Evolutionary conservation across 1,140 invertebrate species (phyloP).

Genomic region (Temnothorax nylanderi): DNA sequence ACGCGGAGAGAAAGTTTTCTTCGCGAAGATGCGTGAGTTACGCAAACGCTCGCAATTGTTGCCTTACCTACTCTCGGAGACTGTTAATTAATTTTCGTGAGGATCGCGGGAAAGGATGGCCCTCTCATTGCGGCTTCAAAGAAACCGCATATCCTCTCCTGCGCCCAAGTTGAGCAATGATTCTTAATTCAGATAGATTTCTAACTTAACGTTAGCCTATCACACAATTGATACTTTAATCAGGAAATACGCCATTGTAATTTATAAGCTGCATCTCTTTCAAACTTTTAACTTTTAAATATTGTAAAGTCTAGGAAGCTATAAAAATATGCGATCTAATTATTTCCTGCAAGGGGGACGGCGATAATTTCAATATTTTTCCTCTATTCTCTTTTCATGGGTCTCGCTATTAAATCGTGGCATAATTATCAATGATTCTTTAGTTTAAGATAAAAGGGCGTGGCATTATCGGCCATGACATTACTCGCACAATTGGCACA

Average conservation of each 20-base stretch:
- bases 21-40: slow-evolving; percentile 31
- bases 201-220: background rate
- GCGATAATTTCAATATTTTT: background rate
- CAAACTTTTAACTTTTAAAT: background rate
- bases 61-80: background rate
- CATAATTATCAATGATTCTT: slow-evolving; percentile 11
- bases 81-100: slow-evolving; percentile 24
- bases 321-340: background rate
- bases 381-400: background rate
- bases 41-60: slow-evolving; percentile 17
- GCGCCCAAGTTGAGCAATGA: background rate
- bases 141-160: background rate
- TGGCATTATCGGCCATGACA: slow-evolving; percentile 62
- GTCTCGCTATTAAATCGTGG: background rate
- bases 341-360: background rate
- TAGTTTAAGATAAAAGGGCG: background rate
- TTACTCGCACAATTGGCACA: slow-evolving; percentile 23
- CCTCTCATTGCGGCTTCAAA: background rate
- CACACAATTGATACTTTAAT: background rate
- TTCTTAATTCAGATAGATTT: background rate
- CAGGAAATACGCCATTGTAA: background rate
- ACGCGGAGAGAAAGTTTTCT: slow-evolving; percentile 41
- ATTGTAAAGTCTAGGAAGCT: background rate
- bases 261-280: background rate
- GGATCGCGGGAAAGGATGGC: background rate